These are phyloP conservation scores for Macrophya alboannulata DNA, from an alignment of 2,888 invertebrate species.

Conservation along the genomic window DNA sequence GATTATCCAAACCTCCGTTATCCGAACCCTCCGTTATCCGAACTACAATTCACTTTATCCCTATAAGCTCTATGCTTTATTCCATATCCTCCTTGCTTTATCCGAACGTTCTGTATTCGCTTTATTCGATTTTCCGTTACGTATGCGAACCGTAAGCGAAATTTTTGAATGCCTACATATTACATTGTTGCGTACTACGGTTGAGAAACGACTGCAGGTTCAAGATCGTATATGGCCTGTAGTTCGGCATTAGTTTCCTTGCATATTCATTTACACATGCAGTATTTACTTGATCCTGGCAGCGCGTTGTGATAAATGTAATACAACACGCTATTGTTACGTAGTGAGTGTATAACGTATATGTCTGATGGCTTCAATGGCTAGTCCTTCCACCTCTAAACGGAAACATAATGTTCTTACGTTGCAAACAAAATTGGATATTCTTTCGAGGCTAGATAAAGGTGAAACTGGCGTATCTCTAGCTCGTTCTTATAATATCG, in stretches of 20 bases:
- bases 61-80: too few species aligned
- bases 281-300: neutral
- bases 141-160: neutral
- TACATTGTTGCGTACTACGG: neutral
- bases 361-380: slow-evolving; percentile 22
- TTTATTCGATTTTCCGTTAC: neutral
- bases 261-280: neutral
- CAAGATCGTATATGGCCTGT: neutral
- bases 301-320: neutral
- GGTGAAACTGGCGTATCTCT: slow-evolving; percentile 52
- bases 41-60: neutral
- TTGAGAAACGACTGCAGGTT: neutral
- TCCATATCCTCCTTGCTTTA: neutral
- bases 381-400: slow-evolving; percentile 42
- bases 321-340: neutral
- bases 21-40: neutral
- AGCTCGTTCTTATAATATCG: slow-evolving; percentile 66
- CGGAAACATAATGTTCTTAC: slow-evolving; percentile 56
- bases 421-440: slow-evolving; percentile 53
- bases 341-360: neutral
- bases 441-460: slow-evolving; percentile 56
- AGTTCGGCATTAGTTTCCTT: neutral
- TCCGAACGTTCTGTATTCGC: neutral
- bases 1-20: slow-evolving; percentile 32
- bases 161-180: neutral